Percentiles rank a stretch among this genome's conserved stretches.
phyloP scores from a whole-genome alignment of 2,113 vertebrate species.

The Rostratula benghalensis region DNA sequence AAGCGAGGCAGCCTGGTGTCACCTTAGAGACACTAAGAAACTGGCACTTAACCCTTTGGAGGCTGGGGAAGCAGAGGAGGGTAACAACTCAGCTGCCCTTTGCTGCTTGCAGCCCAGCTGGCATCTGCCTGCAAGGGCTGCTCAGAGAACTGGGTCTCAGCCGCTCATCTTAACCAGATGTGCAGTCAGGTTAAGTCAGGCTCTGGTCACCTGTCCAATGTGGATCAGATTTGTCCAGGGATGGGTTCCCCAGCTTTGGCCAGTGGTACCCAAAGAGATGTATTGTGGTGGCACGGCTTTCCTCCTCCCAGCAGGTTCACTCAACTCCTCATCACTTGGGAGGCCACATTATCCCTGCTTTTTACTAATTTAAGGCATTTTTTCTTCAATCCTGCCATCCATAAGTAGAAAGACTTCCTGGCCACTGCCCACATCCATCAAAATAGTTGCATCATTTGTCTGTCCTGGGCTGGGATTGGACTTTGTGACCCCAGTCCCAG shows the following conservation, averaged over 20 bases:
- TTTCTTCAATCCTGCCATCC: background rate
- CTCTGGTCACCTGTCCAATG: background rate
- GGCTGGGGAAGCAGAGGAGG: background rate
- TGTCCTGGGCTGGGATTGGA: background rate
- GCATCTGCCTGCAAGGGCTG: background rate
- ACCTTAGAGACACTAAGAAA: constrained; percentile 67
- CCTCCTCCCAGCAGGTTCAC: background rate
- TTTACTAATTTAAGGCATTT: background rate
- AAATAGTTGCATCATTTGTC: background rate
- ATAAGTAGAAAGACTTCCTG: background rate
- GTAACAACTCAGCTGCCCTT: background rate
- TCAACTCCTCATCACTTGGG: background rate
- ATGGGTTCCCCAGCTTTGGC: background rate
- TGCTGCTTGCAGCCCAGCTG: background rate
- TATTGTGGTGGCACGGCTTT: fast-evolving
- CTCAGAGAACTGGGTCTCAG: background rate
- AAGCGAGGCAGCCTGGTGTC: constrained; percentile 44
- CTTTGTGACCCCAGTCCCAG: background rate
- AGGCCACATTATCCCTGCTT: background rate
- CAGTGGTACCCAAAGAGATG: background rate
- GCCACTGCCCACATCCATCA: background rate
- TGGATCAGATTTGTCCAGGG: fast-evolving
- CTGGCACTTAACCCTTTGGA: constrained; percentile 53
- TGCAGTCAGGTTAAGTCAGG: background rate
- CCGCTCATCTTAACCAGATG: background rate